These are phyloP conservation scores for Cossypha polioptera DNA, from an alignment of 2,797 vertebrate genomes.

Conservation along the genomic window DNA sequence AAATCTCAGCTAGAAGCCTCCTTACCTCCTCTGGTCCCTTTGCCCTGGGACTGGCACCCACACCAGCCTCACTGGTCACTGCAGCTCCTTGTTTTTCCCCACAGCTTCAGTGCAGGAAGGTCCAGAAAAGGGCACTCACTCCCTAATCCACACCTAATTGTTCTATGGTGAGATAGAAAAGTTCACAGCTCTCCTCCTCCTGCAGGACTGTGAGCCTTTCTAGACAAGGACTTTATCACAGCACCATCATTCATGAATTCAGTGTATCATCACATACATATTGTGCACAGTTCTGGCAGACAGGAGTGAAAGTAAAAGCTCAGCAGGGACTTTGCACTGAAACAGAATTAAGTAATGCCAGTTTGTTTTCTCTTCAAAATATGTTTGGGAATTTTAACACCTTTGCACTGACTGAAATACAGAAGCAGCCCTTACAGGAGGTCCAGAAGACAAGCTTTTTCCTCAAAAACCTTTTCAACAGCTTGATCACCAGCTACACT, in stretches of 20 bases:
- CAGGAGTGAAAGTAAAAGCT: not conserved
- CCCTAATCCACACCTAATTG: not conserved
- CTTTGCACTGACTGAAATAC: not conserved
- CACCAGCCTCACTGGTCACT: not conserved
- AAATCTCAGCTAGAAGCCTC: not conserved
- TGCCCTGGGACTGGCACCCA: not conserved
- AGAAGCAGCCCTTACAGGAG: not conserved
- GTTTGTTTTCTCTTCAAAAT: not conserved
- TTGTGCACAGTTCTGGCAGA: not conserved
- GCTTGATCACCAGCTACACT: not conserved
- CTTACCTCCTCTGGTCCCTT: not conserved
- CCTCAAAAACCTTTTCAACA: not conserved
- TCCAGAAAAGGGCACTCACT: not conserved
- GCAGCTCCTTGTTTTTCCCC: not conserved
- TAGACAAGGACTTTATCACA: not conserved
- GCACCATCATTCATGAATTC: not conserved
- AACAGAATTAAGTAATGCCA: not conserved
- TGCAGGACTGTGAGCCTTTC: not conserved
- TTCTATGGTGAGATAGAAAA: not conserved
- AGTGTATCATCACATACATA: no score
- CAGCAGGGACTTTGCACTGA: not conserved
- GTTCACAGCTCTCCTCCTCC: not conserved
- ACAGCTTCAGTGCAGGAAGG: not conserved
- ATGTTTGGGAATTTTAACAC: not conserved
- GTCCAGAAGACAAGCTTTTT: not conserved